Conservation (phyloP, 2,113 vertebrate genomes). For the Cyanoderma ruficeps region DNA sequence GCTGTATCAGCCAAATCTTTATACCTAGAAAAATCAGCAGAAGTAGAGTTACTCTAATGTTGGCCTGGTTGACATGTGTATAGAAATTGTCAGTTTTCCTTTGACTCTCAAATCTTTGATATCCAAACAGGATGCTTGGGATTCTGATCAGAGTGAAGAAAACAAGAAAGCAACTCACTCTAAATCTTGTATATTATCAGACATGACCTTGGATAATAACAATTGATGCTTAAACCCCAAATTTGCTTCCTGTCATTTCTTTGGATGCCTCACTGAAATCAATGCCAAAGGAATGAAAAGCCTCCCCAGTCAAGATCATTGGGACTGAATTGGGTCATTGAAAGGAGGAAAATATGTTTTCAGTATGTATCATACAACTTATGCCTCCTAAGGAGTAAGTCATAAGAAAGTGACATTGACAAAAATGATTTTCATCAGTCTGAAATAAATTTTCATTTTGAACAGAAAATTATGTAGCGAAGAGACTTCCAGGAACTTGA, state of each 20-base stretch:
- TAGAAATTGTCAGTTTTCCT: neutral
- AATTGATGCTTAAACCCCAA: neutral
- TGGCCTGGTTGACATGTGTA: neutral
- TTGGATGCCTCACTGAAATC: neutral
- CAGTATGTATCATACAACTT: neutral
- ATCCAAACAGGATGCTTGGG: neutral
- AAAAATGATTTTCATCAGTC: neutral
- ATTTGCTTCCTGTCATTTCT: neutral
- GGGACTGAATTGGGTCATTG: neutral
- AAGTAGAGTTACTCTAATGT: conserved; percentile 4
- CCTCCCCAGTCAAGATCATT: neutral
- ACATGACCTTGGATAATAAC: neutral
- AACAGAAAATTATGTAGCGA: neutral
- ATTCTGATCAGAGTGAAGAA: neutral
- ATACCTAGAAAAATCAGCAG: conserved; percentile 78
- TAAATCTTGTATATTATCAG: neutral
- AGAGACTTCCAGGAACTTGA: neutral
- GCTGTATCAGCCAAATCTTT: conserved; percentile 81
- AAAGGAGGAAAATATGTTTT: neutral
- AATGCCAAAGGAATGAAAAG: neutral
- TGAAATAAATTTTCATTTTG: neutral
- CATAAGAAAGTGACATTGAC: neutral
- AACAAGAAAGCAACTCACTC: neutral
- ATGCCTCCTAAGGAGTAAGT: neutral
- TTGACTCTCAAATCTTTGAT: neutral